Evolutionary conservation across 2,888 invertebrate species (phyloP).

Genomic region (Temnothorax unifasciatus): DNA sequence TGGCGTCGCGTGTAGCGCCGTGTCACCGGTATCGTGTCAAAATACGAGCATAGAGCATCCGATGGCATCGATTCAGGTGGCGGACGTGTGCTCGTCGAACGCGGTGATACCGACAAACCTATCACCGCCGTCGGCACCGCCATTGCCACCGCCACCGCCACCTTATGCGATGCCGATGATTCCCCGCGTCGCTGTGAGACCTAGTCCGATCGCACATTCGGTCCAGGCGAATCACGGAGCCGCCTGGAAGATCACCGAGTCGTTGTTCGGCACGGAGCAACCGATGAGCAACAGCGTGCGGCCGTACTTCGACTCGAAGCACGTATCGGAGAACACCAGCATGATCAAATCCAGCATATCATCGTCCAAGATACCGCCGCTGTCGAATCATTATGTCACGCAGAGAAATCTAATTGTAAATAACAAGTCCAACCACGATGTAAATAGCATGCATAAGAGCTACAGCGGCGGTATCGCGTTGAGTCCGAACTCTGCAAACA

Average conservation of each 20-base stretch:
- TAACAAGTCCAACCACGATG: slow-evolving; percentile 77
- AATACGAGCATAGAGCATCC: slow-evolving; percentile 67
- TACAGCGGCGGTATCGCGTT: slow-evolving; percentile 74
- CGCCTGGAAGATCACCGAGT: slow-evolving; percentile 81
- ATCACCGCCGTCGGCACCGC: slow-evolving; percentile 76
- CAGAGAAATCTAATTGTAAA: slow-evolving; percentile 79
- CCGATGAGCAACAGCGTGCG: slow-evolving; percentile 79
- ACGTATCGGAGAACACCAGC: slow-evolving; percentile 84
- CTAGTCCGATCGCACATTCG: slow-evolving; percentile 80
- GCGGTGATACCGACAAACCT: slow-evolving; percentile 70
- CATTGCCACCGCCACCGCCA: slow-evolving; percentile 76
- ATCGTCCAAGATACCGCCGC: slow-evolving; percentile 80
- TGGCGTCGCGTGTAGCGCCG: slow-evolving; percentile 72
- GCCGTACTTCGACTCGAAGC: slow-evolving; percentile 84
- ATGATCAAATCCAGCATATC: slow-evolving; percentile 84
- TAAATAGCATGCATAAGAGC: slow-evolving; percentile 79
- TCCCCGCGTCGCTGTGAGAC: slow-evolving; percentile 83
- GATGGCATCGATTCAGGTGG: slow-evolving; percentile 69
- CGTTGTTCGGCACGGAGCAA: slow-evolving; percentile 79
- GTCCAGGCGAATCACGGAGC: slow-evolving; percentile 70
- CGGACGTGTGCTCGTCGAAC: slow-evolving; percentile 71
- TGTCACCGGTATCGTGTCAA: slow-evolving; percentile 73
- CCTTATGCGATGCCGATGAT: slow-evolving; percentile 77
- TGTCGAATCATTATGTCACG: slow-evolving; percentile 80
- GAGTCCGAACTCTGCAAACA: slow-evolving; percentile 71